phyloP scores from a whole-genome alignment of 2,888 invertebrate genomes.

The Epinotia nisella region DNA sequence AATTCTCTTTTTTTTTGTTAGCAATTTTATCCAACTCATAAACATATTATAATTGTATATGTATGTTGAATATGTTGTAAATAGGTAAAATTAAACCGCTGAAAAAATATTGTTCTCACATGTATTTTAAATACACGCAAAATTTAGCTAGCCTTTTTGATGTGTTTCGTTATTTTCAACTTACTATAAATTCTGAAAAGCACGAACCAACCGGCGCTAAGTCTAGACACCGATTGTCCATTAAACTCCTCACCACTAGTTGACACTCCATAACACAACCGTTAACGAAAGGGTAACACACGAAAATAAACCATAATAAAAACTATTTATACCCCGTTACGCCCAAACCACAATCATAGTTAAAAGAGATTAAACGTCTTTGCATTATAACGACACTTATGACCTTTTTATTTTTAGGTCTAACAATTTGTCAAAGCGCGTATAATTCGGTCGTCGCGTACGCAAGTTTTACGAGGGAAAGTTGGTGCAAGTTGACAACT shows the following conservation, averaged over 20 bases:
- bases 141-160: too few relatives aligned
- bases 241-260: background rate
- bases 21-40: too few relatives aligned
- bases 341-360: conserved; percentile 19
- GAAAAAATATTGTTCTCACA: too few relatives aligned
- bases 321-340: conserved; percentile 32
- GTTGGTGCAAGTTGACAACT: conserved; percentile 52
- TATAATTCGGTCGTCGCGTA: conserved; percentile 65
- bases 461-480: conserved; percentile 53
- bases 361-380: conserved; percentile 8
- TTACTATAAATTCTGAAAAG: background rate
- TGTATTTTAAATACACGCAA: too few relatives aligned
- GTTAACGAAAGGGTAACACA: conserved; percentile 7
- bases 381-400: background rate
- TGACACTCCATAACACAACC: conserved; percentile 27
- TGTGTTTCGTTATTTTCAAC: too few relatives aligned
- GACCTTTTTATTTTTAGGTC: conserved; percentile 48
- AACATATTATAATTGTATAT: too few relatives aligned
- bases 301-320: conserved; percentile 33
- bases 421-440: conserved; percentile 71
- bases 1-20: too few relatives aligned
- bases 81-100: too few relatives aligned
- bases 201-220: background rate
- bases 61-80: too few relatives aligned
- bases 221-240: background rate